Conservation (phyloP, 2,797 vertebrate genomes). For the Loris lydekkerianus region DNA sequence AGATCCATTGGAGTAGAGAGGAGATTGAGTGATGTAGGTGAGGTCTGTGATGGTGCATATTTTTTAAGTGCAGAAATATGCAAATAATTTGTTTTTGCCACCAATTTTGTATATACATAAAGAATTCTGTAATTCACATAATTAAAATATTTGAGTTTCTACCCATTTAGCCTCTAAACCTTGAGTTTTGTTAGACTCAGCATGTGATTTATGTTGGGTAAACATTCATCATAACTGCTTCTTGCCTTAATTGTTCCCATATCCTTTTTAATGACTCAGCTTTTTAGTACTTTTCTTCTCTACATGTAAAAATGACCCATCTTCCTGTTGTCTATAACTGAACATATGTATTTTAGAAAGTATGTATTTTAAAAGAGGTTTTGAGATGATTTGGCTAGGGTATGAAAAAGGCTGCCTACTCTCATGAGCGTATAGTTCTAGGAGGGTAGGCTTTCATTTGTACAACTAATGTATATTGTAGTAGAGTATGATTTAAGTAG, state of each 20-base stretch:
- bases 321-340: background rate
- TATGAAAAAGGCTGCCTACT: background rate
- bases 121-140: background rate
- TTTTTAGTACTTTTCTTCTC: background rate
- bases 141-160: conserved; percentile 37
- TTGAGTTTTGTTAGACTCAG: background rate
- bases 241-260: background rate
- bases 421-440: background rate
- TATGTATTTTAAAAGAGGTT: background rate
- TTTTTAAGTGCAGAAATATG: background rate
- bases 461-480: background rate
- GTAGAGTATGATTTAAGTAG: background rate
- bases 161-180: background rate
- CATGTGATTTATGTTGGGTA: background rate
- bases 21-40: background rate
- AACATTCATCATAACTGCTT: background rate
- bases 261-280: background rate
- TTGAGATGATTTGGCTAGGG: background rate
- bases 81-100: background rate
- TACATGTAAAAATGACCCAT: background rate
- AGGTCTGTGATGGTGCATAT: background rate
- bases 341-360: too few species aligned
- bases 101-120: background rate
- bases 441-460: background rate
- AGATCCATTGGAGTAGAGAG: background rate